These are phyloP conservation scores for Trissolcus japonicus DNA, from an alignment of 2,888 invertebrate genomes.

Conservation along the genomic window DNA sequence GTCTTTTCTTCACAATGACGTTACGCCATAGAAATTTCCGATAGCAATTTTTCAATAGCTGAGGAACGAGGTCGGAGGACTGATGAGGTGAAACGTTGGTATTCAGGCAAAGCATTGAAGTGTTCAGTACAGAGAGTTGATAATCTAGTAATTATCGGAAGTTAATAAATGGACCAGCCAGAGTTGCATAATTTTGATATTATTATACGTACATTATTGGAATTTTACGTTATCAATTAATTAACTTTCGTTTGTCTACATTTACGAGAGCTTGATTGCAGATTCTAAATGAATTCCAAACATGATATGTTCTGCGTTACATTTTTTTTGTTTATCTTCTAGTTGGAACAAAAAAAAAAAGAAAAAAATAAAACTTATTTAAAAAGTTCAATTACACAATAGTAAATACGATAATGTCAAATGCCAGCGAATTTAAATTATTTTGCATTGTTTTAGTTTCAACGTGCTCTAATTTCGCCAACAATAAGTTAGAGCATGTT, in stretches of 20 bases:
- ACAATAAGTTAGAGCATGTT: slow-evolving; percentile 25
- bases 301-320: too few relatives aligned
- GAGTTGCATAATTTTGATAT: too few relatives aligned
- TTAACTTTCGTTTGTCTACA: background rate
- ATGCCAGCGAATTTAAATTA: slow-evolving; percentile 4
- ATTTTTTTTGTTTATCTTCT: too few relatives aligned
- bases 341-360: too few relatives aligned
- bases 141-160: slow-evolving; percentile 44
- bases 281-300: too few relatives aligned
- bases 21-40: slow-evolving; percentile 55
- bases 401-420: background rate
- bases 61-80: slow-evolving; percentile 39
- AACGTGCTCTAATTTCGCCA: slow-evolving; percentile 18
- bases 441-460: slow-evolving; percentile 11
- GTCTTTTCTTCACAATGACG: slow-evolving; percentile 48
- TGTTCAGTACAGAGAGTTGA: slow-evolving; percentile 39
- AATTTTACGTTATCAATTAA: background rate
- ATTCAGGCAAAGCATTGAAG: slow-evolving; percentile 41
- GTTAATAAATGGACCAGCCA: slow-evolving; percentile 15
- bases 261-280: too few relatives aligned
- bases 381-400: too few relatives aligned
- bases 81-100: slow-evolving; percentile 52
- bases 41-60: slow-evolving; percentile 56
- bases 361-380: too few relatives aligned
- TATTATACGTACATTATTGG: background rate